phyloP scores from a whole-genome alignment of 2,888 invertebrate genomes.

The Miltochrista miniata region DNA sequence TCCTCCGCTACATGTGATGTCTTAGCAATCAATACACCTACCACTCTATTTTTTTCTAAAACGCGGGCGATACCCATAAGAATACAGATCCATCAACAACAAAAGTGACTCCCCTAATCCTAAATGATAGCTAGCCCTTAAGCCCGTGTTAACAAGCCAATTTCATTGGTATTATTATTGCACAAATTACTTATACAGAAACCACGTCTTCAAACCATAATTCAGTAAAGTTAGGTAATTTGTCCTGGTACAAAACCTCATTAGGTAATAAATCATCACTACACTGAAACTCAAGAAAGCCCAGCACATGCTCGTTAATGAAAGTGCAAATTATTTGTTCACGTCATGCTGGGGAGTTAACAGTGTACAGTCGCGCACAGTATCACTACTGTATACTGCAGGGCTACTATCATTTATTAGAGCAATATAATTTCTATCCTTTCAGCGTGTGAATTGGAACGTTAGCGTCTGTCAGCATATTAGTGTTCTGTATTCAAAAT shows the following conservation, averaged over 20 bases:
- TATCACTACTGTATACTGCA: no score
- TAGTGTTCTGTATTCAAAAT: no score
- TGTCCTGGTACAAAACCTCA: constrained; percentile 28
- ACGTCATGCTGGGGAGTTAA: constrained; percentile 24
- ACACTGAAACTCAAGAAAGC: constrained; percentile 33
- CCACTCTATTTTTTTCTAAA: no score
- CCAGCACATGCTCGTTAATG: constrained; percentile 39
- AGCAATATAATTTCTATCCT: no score
- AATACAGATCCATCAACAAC: no score
- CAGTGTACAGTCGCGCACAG: constrained; percentile 23
- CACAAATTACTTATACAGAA: constrained; percentile 2
- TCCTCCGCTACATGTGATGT: no score
- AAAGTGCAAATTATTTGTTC: constrained; percentile 42
- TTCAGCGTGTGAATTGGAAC: no score
- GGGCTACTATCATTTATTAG: no score
- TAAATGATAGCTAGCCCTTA: not conserved
- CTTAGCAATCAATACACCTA: no score
- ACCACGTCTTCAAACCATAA: constrained; percentile 22
- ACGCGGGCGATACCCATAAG: no score
- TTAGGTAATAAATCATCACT: constrained; percentile 43
- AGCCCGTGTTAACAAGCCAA: not conserved
- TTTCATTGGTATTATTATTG: not conserved
- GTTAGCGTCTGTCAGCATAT: no score
- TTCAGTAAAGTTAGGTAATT: constrained; percentile 28
- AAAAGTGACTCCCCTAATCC: not conserved